These are phyloP conservation scores for Lathamus discolor DNA, from an alignment of 2,113 vertebrate species.

Conservation along the genomic window DNA sequence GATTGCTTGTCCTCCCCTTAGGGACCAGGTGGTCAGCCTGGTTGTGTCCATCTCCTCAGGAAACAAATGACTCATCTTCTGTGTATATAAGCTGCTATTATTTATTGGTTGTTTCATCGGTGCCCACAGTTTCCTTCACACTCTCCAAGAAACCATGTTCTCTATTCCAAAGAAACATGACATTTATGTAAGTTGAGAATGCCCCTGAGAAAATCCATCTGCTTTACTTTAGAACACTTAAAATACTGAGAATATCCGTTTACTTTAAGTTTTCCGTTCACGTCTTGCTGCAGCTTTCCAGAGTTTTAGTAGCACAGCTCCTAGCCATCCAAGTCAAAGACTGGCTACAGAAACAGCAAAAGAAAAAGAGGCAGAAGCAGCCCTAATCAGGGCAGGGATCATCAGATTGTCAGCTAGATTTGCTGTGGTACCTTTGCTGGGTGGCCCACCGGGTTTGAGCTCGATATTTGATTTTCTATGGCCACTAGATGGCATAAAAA, in stretches of 20 bases:
- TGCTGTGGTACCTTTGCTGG: background rate
- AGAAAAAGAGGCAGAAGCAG: background rate
- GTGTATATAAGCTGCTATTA: background rate
- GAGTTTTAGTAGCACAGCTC: background rate
- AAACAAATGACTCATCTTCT: background rate
- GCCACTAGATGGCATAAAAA: slow-evolving; percentile 61
- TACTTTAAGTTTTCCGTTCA: background rate
- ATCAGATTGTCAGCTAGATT: background rate
- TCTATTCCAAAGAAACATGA: background rate
- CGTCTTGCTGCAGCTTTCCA: background rate
- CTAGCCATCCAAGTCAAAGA: background rate
- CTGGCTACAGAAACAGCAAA: background rate
- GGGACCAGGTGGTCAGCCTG: background rate
- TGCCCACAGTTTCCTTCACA: background rate
- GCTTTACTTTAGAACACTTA: background rate
- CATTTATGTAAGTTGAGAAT: background rate
- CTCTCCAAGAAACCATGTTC: background rate
- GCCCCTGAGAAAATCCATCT: background rate
- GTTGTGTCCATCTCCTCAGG: background rate
- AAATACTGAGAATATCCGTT: background rate
- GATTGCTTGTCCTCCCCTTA: background rate
- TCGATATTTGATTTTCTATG: background rate
- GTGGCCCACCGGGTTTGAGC: background rate
- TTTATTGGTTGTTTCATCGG: background rate
- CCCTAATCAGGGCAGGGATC: background rate